These are phyloP conservation scores for Malacoctenus gilli DNA, from an alignment of 2,797 vertebrate species.

Conservation along the genomic window DNA sequence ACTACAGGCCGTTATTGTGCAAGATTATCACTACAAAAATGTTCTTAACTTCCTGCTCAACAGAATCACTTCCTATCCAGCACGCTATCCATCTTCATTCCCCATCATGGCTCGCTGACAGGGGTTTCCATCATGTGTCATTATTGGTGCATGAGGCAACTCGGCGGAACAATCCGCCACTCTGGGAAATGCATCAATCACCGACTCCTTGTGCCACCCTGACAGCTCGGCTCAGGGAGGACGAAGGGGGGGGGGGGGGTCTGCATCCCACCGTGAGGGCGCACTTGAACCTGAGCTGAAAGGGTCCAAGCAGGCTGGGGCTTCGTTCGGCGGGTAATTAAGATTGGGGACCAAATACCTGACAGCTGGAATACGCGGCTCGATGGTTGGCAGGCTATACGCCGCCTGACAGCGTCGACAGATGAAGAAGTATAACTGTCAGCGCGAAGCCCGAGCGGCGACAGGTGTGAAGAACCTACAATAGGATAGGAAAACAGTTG, in stretches of 20 bases:
- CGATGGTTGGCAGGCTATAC: conserved; percentile 57
- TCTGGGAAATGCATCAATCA: conserved; percentile 82
- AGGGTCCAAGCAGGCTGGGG: conserved; percentile 32
- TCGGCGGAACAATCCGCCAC: conserved; percentile 79
- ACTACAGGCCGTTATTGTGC: conserved; percentile 64
- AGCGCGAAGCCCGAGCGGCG: conserved; percentile 43
- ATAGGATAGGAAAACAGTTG: conserved; percentile 19
- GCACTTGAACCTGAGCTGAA: conserved; percentile 57
- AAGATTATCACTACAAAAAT: conserved; percentile 73
- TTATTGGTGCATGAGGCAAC: conserved; percentile 83
- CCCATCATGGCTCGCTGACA: conserved; percentile 77
- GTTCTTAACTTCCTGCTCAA: conserved; percentile 76
- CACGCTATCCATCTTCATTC: conserved; percentile 84
- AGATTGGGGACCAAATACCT: conserved; percentile 59
- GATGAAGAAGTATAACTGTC: conserved; percentile 55
- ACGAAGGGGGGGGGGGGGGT: conserved; percentile 36
- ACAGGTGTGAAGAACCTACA: conserved; percentile 36
- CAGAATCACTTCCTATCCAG: conserved; percentile 81
- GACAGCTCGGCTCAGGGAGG: conserved; percentile 68
- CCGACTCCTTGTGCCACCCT: conserved; percentile 66
- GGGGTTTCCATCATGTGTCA: conserved; percentile 86
- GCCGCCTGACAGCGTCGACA: conserved; percentile 42
- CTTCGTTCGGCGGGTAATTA: conserved; percentile 65
- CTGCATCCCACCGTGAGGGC: conserved; percentile 45
- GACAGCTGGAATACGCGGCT: conserved; percentile 54